Conservation (phyloP, 2,797 vertebrate species). For the Sebastiscus albofasciatus region DNA sequence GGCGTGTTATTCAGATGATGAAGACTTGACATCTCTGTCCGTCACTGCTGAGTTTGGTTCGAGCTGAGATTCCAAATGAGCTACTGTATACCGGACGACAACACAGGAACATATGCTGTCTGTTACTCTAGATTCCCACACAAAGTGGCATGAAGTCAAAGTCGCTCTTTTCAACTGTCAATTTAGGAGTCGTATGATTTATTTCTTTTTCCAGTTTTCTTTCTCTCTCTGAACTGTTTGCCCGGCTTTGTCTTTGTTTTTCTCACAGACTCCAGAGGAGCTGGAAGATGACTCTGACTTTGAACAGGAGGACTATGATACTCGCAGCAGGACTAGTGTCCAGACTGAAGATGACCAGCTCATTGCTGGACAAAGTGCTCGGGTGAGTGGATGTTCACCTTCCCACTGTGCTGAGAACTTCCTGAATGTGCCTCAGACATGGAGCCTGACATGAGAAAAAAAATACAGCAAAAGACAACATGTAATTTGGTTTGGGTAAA, state of each 20-base stretch:
- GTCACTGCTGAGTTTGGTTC: constrained; percentile 1
- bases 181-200: background rate
- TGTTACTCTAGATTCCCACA: constrained; percentile 7
- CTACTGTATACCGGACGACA: background rate
- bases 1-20: background rate
- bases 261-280: constrained; percentile 94
- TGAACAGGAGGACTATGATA: constrained; percentile 96
- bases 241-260: constrained; percentile 42
- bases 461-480: background rate
- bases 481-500: constrained; percentile 2
- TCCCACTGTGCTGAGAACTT: constrained; percentile 20
- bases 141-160: constrained; percentile 14
- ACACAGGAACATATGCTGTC: background rate
- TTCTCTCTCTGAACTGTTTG: constrained; percentile 26
- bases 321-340: constrained; percentile 95
- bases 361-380: constrained; percentile 94
- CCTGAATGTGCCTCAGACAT: background rate
- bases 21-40: constrained; percentile 3
- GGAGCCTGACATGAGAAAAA: background rate
- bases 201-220: constrained; percentile 1
- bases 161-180: constrained; percentile 33
- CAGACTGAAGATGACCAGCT: constrained; percentile 98
- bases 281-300: constrained; percentile 97
- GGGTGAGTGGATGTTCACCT: constrained; percentile 84
- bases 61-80: constrained; percentile 11